These are phyloP conservation scores for Exocentrus adspersus DNA, from an alignment of 2,888 invertebrate genomes.

Conservation along the genomic window DNA sequence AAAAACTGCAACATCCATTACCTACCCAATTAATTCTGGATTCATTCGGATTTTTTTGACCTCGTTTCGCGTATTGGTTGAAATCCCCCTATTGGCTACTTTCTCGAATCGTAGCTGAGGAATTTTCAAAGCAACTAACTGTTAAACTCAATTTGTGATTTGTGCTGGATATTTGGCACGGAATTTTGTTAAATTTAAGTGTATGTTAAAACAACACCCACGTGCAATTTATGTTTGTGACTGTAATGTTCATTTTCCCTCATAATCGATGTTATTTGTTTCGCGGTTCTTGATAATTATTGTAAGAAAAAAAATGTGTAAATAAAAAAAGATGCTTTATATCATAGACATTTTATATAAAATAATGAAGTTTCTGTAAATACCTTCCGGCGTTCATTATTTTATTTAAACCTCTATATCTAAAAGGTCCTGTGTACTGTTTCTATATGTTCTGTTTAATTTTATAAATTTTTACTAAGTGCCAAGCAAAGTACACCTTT, in stretches of 20 bases:
- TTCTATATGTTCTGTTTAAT: slow-evolving; percentile 37
- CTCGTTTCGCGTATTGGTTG: too few species aligned
- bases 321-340: slow-evolving; percentile 19
- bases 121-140: not conserved
- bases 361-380: slow-evolving; percentile 31
- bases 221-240: slow-evolving; percentile 21
- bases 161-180: slow-evolving; percentile 5
- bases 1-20: too few species aligned
- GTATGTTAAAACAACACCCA: slow-evolving; percentile 3
- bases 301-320: slow-evolving; percentile 16
- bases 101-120: too few species aligned
- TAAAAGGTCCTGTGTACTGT: slow-evolving; percentile 14
- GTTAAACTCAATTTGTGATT: slow-evolving; percentile 3
- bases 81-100: too few species aligned
- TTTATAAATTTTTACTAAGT: slow-evolving; percentile 36
- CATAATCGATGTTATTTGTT: slow-evolving; percentile 35
- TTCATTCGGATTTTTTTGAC: too few species aligned
- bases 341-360: slow-evolving; percentile 22
- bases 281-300: slow-evolving; percentile 1
- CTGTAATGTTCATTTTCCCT: not conserved
- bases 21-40: too few species aligned
- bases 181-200: slow-evolving; percentile 6
- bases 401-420: slow-evolving; percentile 26
- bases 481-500: slow-evolving; percentile 39
- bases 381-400: slow-evolving; percentile 23